These are phyloP conservation scores for Phengaris arion DNA, from an alignment of 2,888 invertebrate genomes.

Conservation along the genomic window DNA sequence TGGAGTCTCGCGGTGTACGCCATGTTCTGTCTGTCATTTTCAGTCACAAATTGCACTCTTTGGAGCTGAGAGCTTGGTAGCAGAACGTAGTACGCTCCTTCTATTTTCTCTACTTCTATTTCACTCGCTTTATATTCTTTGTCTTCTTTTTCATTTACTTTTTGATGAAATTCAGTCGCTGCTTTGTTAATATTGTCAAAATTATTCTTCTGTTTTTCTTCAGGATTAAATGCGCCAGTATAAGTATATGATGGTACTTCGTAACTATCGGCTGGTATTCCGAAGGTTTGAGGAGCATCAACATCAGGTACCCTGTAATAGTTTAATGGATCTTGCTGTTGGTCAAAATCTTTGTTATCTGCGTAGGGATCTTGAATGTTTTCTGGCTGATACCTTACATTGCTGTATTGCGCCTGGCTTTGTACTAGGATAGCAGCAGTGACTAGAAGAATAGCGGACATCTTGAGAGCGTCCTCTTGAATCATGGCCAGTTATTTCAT, in stretches of 20 bases:
- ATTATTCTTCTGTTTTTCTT: background rate
- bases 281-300: background rate
- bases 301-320: background rate
- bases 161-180: background rate
- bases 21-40: slow-evolving; percentile 77
- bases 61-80: slow-evolving; percentile 82
- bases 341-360: background rate
- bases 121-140: slow-evolving; percentile 49
- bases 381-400: slow-evolving; percentile 22
- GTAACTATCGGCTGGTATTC: slow-evolving; percentile 17
- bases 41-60: slow-evolving; percentile 80
- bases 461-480: background rate
- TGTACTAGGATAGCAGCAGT: background rate
- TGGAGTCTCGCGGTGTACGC: slow-evolving; percentile 82
- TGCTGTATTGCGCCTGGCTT: slow-evolving; percentile 14
- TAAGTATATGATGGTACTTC: slow-evolving; percentile 13
- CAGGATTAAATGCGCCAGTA: background rate
- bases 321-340: background rate
- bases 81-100: slow-evolving; percentile 82
- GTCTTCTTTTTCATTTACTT: background rate
- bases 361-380: background rate
- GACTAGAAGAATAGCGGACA: background rate
- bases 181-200: background rate
- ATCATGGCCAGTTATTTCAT: background rate
- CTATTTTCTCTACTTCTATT: slow-evolving; percentile 58